Base-by-base conservation (phyloP, 2,797 vertebrate genomes). In the Phoxinus dragarum region DNA sequence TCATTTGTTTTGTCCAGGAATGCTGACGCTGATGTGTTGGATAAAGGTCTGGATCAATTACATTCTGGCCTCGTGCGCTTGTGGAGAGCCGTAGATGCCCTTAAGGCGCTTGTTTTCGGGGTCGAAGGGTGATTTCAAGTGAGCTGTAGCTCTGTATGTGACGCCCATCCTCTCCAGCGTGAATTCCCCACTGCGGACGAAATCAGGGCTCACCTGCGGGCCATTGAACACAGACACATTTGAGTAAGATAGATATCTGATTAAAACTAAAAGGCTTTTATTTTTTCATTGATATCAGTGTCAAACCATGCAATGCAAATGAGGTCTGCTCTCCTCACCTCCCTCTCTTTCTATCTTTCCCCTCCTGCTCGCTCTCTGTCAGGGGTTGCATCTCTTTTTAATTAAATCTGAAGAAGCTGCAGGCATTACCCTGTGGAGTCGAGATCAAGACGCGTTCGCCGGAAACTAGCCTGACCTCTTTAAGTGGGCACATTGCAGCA, bases 51-150 rank as follows among this genome's bases (percentile, higher is more conserved):
- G 12, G n/a, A 61, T 21, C 16, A 8, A 8, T 66, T 76, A 80
- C 34, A 52, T 40, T 52, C 68, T 71, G 68, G 69, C 61, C 21
- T 67, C 64, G 69, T 86, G 80, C 49, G 82, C 61, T 84, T 72
- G 71, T 21, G 47, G 11, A 91, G 89, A 86, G 90, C 91, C 94
- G 83, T 99, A 99, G 88, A 97, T 92, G 9, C 98, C 98, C 87
- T 96, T 98, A 83, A 99, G 93, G 0, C 98, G 93, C 90, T 97
- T 97, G 94, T 98, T 99, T 90, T 97, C 94, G 0, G 98, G 96
- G 89, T 99, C 98, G 1, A 99, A 99, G 0, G 96, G 97, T 5
- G 98, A 96, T 84, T 96, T 98, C 88, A 97, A 93, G 93, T 99
- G 97, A 52, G 96, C 97, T 56, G 27, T 94, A 86, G 98, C 97